Base-by-base conservation (phyloP, 1,140 invertebrate species). In the Bombus waltoni region DNA sequence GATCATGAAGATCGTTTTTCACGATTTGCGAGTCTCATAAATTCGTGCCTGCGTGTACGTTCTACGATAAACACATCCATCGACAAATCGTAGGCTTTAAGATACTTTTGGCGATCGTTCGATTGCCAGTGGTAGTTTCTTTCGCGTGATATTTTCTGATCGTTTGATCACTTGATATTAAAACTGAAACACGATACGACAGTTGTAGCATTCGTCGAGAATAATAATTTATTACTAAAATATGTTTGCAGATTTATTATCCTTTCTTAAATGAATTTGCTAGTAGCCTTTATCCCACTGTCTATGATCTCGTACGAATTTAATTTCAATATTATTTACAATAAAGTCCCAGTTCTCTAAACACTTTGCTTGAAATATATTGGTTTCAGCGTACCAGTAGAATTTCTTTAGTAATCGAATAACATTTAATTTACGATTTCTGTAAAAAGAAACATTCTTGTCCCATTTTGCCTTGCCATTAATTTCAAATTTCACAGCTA, bases 51-150 rank as follows among this genome's bases (percentile, higher is more conserved):
- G 44, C 83, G 53, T 71, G 59, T 57, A 32, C 32, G 78, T 22
- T 32, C 53, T 42, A 79, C 32, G 83, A 73, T 85, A 85, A 72
- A 73, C 83, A 81, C 57, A 22, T 81, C 44, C 83, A 80, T 85
- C 83, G 76, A 66, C 70, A 53, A 57, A 65, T 18, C 68, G 28
- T 10, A 38, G 32, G 70, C 70, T 40, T 71, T 85, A 66, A 80
- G 57, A 72, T 81, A 80, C 77, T 84, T 78, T 79, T 47, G 38
- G 40, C 42, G 44, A 78, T 83, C 72, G 59, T 57, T 81, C 32
- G 13, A 38, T 38, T 18, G 40, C 28, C 35, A n/a, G 13, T 38
- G 38, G 74, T 28, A 38, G 47, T 53, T 47, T 66, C 57, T 65
- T 82, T 82, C 35, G 13, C 3, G 8, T n/a, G 22, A 44, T 78